Conservation (phyloP, 2,797 vertebrate species). For the Gorsachius magnificus region DNA sequence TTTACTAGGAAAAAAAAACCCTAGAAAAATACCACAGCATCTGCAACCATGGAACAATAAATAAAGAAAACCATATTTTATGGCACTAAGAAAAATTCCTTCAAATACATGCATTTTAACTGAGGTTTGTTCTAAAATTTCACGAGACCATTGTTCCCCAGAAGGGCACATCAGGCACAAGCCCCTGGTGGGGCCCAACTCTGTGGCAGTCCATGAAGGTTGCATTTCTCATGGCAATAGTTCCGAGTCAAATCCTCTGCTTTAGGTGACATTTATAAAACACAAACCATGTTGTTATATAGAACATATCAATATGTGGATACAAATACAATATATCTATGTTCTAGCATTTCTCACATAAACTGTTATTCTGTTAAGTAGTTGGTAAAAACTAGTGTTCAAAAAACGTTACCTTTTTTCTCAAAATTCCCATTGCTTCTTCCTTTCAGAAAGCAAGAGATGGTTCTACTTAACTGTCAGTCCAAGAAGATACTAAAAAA, state of each 20-base stretch:
- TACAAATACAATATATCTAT: neutral
- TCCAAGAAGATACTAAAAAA: neutral
- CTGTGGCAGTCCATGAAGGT: too few relatives aligned
- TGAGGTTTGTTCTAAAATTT: neutral
- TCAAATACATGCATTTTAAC: neutral
- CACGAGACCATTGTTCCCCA: neutral
- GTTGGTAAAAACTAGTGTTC: neutral
- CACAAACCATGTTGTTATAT: accelerated
- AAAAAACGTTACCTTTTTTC: neutral
- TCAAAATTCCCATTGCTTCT: neutral
- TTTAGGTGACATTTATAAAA: neutral
- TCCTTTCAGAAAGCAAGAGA: neutral
- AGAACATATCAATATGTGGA: neutral
- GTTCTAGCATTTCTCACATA: neutral
- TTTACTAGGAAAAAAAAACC: neutral
- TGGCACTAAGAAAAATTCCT: neutral
- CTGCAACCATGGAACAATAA: neutral
- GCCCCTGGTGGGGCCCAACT: too few relatives aligned
- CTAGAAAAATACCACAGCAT: neutral
- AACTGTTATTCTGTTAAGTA: neutral
- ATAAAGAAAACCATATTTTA: accelerated
- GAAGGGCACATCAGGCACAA: neutral
- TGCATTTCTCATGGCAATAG: neutral
- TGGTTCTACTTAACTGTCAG: neutral
- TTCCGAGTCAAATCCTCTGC: neutral